Evolutionary conservation across 2,797 vertebrate genomes (phyloP).

Genomic region (Amniataba percoides): DNA sequence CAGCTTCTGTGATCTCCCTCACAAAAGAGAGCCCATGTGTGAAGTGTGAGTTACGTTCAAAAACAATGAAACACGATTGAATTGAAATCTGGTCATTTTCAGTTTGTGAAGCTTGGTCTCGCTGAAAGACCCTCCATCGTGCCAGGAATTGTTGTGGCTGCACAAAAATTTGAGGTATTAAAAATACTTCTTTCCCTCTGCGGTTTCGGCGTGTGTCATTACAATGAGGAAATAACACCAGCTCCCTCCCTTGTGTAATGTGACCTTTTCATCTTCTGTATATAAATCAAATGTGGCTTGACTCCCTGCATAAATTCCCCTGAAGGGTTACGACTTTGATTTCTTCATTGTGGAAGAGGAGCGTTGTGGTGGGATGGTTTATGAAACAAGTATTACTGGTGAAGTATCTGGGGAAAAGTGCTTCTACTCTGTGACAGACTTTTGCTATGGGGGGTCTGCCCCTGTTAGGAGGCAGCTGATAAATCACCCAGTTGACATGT

Average conservation of each 20-base stretch:
- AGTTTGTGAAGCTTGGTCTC: constrained; percentile 42
- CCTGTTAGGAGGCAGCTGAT: constrained; percentile 39
- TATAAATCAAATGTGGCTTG: constrained; percentile 65
- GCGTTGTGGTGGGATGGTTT: constrained; percentile 54
- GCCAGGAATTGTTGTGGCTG: constrained; percentile 67
- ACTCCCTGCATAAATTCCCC: constrained; percentile 64
- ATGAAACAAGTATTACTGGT: constrained; percentile 43
- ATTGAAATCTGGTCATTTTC: constrained; percentile 61
- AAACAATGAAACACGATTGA: constrained; percentile 68
- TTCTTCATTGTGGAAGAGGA: constrained; percentile 46
- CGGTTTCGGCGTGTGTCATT: constrained; percentile 62
- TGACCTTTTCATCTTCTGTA: constrained; percentile 62
- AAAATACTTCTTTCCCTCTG: constrained; percentile 68
- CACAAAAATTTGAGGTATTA: constrained; percentile 71
- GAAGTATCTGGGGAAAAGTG: constrained; percentile 39
- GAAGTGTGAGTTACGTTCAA: constrained; percentile 33
- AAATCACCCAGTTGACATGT: constrained; percentile 52
- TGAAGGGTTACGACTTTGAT: constrained; percentile 56
- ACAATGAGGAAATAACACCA: constrained; percentile 61
- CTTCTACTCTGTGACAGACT: constrained; percentile 45
- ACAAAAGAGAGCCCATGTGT: constrained; percentile 29
- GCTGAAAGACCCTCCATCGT: constrained; percentile 34
- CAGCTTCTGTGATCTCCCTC: constrained; percentile 44
- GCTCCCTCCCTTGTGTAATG: constrained; percentile 55
- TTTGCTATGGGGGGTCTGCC: constrained; percentile 24